Base-by-base conservation (phyloP, 2,888 invertebrate species). In the Pandemis cinnamomeana region DNA sequence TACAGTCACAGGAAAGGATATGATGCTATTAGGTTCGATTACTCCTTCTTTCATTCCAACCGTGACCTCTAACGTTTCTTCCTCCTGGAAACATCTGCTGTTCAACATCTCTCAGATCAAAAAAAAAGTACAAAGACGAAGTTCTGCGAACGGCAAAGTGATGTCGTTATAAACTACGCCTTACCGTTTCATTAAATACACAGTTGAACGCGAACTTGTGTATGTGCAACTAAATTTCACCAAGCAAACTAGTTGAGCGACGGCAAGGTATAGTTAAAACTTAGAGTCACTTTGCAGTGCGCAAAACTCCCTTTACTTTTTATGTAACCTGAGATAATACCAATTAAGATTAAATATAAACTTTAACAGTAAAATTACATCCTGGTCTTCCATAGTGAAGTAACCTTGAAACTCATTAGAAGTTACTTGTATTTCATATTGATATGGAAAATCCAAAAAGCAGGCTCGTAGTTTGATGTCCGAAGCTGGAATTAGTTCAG, bases 401-500 rank as follows among this genome's bases (percentile, higher is more conserved):
- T 91, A 94, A 61, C 95, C 96, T 77, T 91, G 89, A 77, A 94
- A 88, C 46, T 93, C 89, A 42, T 89, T 87, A 74, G 95, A 95
- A 7, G 84, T 84, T 11, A 96, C 80, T 8, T 79, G 81, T 53
- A 96, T 87, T n/a, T 91, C 89, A 63, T 93, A 83, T 15, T 87
- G 84, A 77, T 96, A 96, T 0, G 92, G 86, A 77, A 89, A 95
- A 78, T 95, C 95, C 20, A 96, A 80, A 80, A 96, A 96, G 80
- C 95, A 95, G 70, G 95, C 95, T 76, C 94, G 88, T 60, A 96
- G 84, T 20, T 88, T 89, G 10, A 96, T 91, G 62, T 95, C 94
- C 0, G 88, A 80, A 0, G 95, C 95, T 0, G 87, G 87, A 7
- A 83, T 81, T 7, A 96, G 87, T 7, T 85, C 78, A 0, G 96